Evolutionary conservation across 2,888 invertebrate species (phyloP), one percentile per base, ranked within the genome.

Genomic region (Cerceris rybyensis): DNA sequence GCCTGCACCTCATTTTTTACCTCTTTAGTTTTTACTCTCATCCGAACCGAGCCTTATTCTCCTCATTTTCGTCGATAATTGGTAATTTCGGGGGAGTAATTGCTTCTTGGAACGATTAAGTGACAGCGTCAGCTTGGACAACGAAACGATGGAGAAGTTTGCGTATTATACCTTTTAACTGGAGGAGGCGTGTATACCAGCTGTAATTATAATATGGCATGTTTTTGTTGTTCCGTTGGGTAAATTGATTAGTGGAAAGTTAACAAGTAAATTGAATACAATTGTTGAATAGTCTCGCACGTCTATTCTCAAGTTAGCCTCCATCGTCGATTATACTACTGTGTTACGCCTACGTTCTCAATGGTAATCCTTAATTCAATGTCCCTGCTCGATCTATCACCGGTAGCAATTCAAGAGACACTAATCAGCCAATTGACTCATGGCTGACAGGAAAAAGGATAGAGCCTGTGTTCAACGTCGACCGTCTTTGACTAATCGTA

Each of bases 341-440:
- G 46, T 46, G 46, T 46, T 46, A 46, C 67, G 50, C 71, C 69
- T 63, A 78, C 70, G 67, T 28, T 55, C 9, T 71, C 78, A 63
- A 68, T 73, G 78, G 79, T 78, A 78, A 73, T 64, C 64, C 61
- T 28, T 59, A 57, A 79, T 66, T 82, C 69, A 65, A 73, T 68
- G 59, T 71, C 82, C 79, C 78, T 66, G 60, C 63, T 16, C 70
- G 80, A 70, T 79, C 82, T 78, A 82, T 76, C 73, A 82, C 66
- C 66, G 73, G 66, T 55, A 73, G 75, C 50, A 41, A 39, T 57
- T 64, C 28, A n/a, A 49, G 46, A 59, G 64, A 9, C 42, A 54
- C 14, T 43, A 61, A 69, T 72, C 72, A 55, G 16, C 54, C 16
- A 65, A 75, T 61, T 76, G 82, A 76, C 70, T 65, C 66, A 68